phyloP scores from a whole-genome alignment of 2,113 vertebrate genomes.

The Manacus vitellinus region DNA sequence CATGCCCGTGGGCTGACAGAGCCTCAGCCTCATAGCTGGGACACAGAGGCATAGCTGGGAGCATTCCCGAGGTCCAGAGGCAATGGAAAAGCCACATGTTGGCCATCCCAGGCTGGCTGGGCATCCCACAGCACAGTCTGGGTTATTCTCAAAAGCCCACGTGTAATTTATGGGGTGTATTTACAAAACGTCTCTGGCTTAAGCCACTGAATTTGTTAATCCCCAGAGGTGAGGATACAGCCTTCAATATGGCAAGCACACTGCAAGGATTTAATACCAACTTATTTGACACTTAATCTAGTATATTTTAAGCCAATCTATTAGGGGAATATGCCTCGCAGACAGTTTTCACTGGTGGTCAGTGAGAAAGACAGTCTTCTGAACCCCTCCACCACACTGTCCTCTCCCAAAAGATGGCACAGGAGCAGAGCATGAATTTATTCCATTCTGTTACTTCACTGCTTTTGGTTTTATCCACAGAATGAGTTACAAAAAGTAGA shows the following conservation, averaged over 20 bases:
- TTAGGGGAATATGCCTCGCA: background rate
- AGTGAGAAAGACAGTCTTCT: background rate
- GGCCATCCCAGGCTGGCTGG: background rate
- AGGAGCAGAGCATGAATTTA: background rate
- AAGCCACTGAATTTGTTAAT: slow-evolving; percentile 13
- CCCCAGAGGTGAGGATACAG: background rate
- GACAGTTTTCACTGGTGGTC: background rate
- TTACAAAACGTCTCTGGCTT: background rate
- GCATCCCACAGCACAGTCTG: background rate
- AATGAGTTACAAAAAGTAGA: background rate
- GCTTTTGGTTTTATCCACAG: background rate
- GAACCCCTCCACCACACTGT: background rate
- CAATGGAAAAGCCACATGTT: slow-evolving; percentile 21
- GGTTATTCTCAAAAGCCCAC: background rate
- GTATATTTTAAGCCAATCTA: slow-evolving; percentile 7
- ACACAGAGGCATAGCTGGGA: background rate
- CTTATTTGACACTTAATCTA: slow-evolving; percentile 4
- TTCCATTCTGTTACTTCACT: background rate
- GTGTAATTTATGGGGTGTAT: slow-evolving; percentile 12
- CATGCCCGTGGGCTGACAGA: rapidly evolving
- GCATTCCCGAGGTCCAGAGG: background rate
- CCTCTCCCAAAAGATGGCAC: background rate
- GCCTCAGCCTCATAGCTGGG: background rate
- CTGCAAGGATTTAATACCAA: background rate
- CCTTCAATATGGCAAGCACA: background rate